Base-by-base conservation (phyloP, 2,113 vertebrate genomes). In the Alouatta palliata region DNA sequence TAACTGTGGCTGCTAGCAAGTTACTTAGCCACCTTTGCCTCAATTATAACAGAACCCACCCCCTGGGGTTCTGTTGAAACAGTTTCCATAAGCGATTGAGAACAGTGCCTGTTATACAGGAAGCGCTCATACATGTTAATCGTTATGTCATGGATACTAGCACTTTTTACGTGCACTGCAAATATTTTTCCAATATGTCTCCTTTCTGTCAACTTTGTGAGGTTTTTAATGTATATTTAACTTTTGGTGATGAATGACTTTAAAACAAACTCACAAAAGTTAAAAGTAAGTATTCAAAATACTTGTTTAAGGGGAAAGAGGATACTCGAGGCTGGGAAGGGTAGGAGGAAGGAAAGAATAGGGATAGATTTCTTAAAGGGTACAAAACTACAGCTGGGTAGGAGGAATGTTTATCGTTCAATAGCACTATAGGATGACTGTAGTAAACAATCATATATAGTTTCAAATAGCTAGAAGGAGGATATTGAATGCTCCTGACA, bases 251-350 rank as follows among this genome's bases (percentile, higher is more conserved):
- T 70, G 8, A 70, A 47, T 94, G 49, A 76, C 68, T 86, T 87
- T 80, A 45, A 76, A 96, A 52, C 8, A 91, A 66, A 85, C 32
- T 58, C 14, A 90, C 13, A 68, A 43, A 35, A 75, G 25, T 66
- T 58, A 66, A 95, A 90, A 91, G 21, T 58, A 80, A 71, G 35
- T 40, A 70, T 81, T 90, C 27, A 91, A 76, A 94, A n/a, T 68
- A 49, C 17, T 52, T 52, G 27, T 79, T 52, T 52, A 35, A 52
- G 76, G 19, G 43, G 27, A 77, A 21, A 52, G 76, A 35, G 75
- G 27, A 47, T 1, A 17, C 27, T 77, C 32, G 75, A 77, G 8
- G 16, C 27, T 77, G 43, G 27, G 75, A 77, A 32, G 4, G 14
- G 27, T 77, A 32, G 27, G 75, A 3, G 2, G 43, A 47, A 77